Conservation (phyloP, 2,888 invertebrate genomes). For the Ochropleura plecta region DNA sequence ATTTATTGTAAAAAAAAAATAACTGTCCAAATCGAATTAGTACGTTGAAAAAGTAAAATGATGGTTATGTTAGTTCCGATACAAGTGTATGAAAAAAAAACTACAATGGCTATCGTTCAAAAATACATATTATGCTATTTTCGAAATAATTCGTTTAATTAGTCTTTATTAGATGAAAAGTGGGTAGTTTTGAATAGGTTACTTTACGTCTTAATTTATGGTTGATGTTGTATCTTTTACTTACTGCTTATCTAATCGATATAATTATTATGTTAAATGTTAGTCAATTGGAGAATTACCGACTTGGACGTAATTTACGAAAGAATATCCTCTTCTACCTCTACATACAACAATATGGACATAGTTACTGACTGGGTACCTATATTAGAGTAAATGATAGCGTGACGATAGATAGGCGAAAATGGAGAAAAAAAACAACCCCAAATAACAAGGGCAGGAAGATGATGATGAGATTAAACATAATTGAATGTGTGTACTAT, state of each 20-base stretch:
- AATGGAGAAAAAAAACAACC: too few relatives aligned
- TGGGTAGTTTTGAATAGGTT: too few relatives aligned
- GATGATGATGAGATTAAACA: too few relatives aligned
- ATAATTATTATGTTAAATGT: background rate
- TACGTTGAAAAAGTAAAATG: too few relatives aligned
- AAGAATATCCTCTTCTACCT: background rate
- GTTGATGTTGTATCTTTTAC: background rate
- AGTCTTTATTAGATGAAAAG: background rate
- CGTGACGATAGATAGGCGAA: too few relatives aligned
- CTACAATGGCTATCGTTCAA: background rate
- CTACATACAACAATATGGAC: background rate
- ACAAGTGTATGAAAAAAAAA: background rate
- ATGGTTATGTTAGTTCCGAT: background rate
- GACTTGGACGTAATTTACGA: background rate
- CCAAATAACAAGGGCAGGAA: too few relatives aligned
- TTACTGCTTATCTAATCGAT: background rate
- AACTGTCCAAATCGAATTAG: too few relatives aligned
- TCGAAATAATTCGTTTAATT: background rate
- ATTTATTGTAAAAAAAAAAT: too few relatives aligned
- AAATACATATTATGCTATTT: conserved; percentile 1
- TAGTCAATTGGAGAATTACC: background rate
- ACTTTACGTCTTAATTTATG: background rate
- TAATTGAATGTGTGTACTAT: background rate
- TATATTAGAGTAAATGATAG: too few relatives aligned
- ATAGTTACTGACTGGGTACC: background rate